phyloP scores from a whole-genome alignment of 2,888 invertebrate genomes.

The Phorcus lineatus region DNA sequence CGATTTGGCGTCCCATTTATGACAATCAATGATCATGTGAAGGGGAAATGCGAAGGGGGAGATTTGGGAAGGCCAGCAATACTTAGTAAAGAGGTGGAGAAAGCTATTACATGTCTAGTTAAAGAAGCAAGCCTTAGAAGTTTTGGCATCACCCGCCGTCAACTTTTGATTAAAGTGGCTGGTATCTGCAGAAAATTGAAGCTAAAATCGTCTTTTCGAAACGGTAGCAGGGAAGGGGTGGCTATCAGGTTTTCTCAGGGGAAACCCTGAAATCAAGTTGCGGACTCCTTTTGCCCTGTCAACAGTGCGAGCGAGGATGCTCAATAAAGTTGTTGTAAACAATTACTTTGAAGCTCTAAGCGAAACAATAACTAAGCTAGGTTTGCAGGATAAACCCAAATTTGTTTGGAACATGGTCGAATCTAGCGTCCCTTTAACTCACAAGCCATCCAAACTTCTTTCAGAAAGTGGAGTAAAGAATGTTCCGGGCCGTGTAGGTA shows the following conservation, averaged over 20 bases:
- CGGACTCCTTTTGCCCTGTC: background rate
- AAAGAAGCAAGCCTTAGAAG: too few relatives aligned
- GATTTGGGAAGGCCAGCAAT: background rate
- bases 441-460: background rate
- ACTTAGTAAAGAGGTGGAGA: background rate
- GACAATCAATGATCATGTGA: background rate
- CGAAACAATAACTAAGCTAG: background rate
- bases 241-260: background rate
- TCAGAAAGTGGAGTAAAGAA: conserved; percentile 29
- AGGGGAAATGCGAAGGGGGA: background rate
- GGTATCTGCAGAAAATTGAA: too few relatives aligned
- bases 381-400: background rate
- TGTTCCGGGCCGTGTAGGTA: conserved; percentile 36
- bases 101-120: too few relatives aligned
- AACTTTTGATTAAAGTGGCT: too few relatives aligned
- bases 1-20: background rate
- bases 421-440: background rate
- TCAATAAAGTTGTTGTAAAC: background rate
- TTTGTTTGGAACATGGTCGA: background rate
- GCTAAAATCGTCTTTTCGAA: too few relatives aligned
- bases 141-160: too few relatives aligned
- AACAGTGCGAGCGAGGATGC: background rate
- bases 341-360: background rate
- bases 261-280: background rate
- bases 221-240: too few relatives aligned